phyloP scores from a whole-genome alignment of 2,113 vertebrate species.

The Dascyllus trimaculatus region DNA sequence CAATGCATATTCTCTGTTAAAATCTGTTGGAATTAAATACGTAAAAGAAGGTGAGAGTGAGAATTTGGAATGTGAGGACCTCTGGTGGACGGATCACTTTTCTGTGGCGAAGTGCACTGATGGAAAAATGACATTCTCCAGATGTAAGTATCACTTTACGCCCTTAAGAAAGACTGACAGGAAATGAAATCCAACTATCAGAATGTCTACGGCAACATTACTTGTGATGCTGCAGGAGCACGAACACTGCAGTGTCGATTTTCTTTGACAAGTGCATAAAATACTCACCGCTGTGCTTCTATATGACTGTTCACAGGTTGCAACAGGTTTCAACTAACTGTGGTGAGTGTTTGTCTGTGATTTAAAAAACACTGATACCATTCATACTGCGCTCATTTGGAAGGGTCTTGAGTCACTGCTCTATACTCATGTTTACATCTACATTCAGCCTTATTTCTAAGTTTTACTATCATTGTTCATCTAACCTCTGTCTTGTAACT shows the following conservation, averaged over 20 bases:
- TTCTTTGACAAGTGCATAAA: background rate
- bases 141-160: conserved; percentile 48
- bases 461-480: background rate
- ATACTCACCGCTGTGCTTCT: conserved; percentile 10
- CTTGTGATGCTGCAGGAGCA: no score
- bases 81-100: accelerated
- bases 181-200: no score
- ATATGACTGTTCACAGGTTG: conserved; percentile 48
- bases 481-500: background rate
- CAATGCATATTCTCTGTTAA: accelerated
- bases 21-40: accelerated
- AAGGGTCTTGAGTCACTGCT: background rate
- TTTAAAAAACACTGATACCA: background rate
- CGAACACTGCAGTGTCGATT: no score
- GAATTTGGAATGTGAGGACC: background rate
- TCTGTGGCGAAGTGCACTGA: accelerated
- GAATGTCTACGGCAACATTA: no score
- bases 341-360: conserved; percentile 21
- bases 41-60: accelerated
- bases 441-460: background rate
- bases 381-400: background rate
- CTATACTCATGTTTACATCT: background rate
- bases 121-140: accelerated
- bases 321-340: accelerated
- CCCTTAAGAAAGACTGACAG: background rate